Percentiles rank a stretch among this genome's conserved stretches.
Conservation (phyloP, 2,888 invertebrate genomes). For the Acrobasis consociella region DNA sequence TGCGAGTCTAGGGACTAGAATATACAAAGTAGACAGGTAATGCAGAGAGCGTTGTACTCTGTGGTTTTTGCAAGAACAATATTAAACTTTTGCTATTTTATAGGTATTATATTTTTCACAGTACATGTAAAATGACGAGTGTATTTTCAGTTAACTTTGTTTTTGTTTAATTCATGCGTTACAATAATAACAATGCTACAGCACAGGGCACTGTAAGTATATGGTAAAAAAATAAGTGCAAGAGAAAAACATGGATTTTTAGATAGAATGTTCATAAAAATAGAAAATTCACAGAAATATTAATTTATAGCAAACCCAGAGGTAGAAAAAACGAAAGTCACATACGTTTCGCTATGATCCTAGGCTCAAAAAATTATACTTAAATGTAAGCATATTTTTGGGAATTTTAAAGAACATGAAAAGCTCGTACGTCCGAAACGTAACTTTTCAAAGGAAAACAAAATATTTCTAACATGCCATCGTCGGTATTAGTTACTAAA, state of each 20-base stretch:
- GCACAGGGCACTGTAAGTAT: no score
- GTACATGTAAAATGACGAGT: not conserved
- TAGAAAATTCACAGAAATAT: no score
- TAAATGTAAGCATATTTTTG: no score
- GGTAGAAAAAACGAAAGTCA: no score
- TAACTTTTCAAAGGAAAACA: not conserved
- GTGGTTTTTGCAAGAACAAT: slow-evolving; percentile 16
- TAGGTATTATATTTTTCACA: not conserved
- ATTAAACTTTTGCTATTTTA: slow-evolving; percentile 6
- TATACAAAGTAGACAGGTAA: slow-evolving; percentile 18
- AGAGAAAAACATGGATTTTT: no score
- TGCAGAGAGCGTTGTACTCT: slow-evolving; percentile 15
- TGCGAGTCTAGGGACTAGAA: slow-evolving; percentile 16
- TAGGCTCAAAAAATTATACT: no score
- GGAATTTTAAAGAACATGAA: no score
- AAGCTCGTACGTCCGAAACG: not conserved
- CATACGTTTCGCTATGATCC: no score
- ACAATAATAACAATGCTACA: no score
- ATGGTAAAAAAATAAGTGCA: no score
- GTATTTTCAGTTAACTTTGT: not conserved
- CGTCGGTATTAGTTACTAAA: not conserved
- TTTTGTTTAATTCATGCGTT: not conserved
- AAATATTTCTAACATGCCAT: not conserved
- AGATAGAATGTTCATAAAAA: no score
- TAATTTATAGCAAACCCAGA: no score